A percentile compares a stretch with the other conserved stretches of the same genome.
These are phyloP conservation scores for Pyrocephalus nanus DNA, from an alignment of 2,797 vertebrate species.

Conservation along the genomic window DNA sequence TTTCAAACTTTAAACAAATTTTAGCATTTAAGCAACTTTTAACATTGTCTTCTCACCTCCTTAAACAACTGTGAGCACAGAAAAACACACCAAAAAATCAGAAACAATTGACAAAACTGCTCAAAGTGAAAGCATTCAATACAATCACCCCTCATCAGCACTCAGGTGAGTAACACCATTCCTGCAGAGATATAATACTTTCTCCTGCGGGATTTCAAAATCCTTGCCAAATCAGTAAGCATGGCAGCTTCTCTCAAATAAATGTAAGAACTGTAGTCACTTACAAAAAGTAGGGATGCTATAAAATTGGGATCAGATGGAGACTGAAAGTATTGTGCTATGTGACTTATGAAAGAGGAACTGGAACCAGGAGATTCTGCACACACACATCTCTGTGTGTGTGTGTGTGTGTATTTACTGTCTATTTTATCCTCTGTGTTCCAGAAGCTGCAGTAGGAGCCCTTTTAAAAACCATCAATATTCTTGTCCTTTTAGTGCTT, in stretches of 20 bases:
- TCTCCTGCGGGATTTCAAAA: not conserved
- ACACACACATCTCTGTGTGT: fast-evolving
- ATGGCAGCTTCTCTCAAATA: not conserved
- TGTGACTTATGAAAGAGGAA: not conserved
- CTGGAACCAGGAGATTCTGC: not conserved
- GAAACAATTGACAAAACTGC: not conserved
- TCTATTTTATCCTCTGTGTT: not conserved
- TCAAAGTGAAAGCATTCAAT: not conserved
- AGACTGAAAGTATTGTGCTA: not conserved
- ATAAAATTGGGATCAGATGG: not conserved
- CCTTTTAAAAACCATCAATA: not conserved
- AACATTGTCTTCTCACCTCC: not conserved
- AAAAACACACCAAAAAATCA: not conserved
- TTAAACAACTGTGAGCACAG: not conserved
- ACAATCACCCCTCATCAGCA: not conserved
- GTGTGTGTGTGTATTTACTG: not conserved
- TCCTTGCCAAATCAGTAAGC: not conserved
- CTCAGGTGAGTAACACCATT: not conserved
- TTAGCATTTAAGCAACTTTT: not conserved
- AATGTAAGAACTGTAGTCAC: not conserved
- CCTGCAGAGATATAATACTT: not conserved
- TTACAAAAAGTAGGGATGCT: not conserved
- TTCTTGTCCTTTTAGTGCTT: not conserved
- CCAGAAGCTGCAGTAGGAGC: not conserved
- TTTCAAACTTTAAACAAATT: not conserved